Base-by-base conservation (phyloP, 2,797 vertebrate species). In the Xerus rutilus region DNA sequence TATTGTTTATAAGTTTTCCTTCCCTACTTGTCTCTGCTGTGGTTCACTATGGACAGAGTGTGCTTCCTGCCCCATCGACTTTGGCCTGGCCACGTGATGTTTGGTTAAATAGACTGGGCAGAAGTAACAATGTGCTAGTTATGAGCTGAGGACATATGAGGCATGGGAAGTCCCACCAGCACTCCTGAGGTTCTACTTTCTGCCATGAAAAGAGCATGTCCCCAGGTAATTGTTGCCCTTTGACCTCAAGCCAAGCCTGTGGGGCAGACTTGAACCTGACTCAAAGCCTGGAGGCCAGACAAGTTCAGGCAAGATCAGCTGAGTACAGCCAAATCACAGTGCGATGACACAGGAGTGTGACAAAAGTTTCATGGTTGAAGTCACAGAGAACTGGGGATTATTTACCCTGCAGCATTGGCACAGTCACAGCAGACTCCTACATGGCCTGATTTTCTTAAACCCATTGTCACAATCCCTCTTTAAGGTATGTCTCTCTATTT, bases 401-500 rank as follows among this genome's bases (percentile, higher is more conserved):
- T 57, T 88, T 92, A 57, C 64, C 57, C 43, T 0, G 10, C 1
- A 23, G 54, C 65, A 30, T 35, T 59, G 35, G n/a, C 14, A 32
- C 1, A 35, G 35, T 25, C 14, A 10, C 0, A 64, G 23, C 0
- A 28, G 85, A 67, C 4, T 32, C 30, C 43, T 25, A 18, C 2
- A 7, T 5, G 13, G 7, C 15, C 14, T 59, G 30, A 20, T 10
- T 59, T 25, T 8, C 43, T 59, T 74, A 47, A 91, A 83, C 13
- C 32, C 47, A 43, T 2, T 57, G n/a, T 86, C 49, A 54, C 13
- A 12, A 13, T 14, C 39, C 35, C 18, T 74, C 25, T 94, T 45
- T 47, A 49, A 87, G 65, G 13, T 28, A 14, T 2, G 0, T 21
- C 28, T 93, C 86, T 73, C 18, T 89, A 35, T 11, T 93, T 97